Conservation (phyloP, 2,797 vertebrate genomes). For the Platalea minor region DNA sequence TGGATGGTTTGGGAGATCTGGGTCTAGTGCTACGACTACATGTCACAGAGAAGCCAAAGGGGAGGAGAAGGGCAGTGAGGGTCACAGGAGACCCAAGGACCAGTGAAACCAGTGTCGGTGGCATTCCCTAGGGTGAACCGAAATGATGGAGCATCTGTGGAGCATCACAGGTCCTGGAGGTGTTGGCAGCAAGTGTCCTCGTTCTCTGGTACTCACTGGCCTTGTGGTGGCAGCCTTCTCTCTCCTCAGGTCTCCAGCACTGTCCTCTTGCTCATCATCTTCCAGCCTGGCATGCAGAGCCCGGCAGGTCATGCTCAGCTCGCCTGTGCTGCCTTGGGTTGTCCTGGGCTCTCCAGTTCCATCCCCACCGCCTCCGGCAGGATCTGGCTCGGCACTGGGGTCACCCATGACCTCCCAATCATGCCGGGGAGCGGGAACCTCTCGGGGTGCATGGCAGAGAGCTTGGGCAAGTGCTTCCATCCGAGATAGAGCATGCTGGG, state of each 20-base stretch:
- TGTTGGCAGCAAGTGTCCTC: background rate
- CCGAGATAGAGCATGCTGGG: background rate
- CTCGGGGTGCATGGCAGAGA: rapidly evolving
- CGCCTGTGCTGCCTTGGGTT: background rate
- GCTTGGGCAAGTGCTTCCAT: background rate
- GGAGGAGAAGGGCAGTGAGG: background rate
- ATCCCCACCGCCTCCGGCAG: background rate
- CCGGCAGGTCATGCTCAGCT: rapidly evolving
- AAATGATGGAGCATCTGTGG: background rate
- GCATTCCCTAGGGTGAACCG: background rate
- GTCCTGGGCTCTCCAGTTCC: background rate
- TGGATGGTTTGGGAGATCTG: rapidly evolving
- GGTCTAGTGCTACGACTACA: rapidly evolving
- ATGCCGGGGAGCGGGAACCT: rapidly evolving
- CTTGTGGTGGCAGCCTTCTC: background rate
- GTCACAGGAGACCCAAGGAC: background rate
- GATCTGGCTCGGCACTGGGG: background rate
- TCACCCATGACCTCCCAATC: rapidly evolving
- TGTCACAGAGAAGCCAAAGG: background rate
- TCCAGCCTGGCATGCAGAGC: background rate
- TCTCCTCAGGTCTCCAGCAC: background rate
- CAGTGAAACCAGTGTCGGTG: rapidly evolving
- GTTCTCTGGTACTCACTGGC: background rate
- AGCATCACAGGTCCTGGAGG: background rate
- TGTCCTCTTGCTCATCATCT: background rate